Evolutionary conservation across 2,888 invertebrate genomes (phyloP).

Genomic region (Ectemnius lituratus): DNA sequence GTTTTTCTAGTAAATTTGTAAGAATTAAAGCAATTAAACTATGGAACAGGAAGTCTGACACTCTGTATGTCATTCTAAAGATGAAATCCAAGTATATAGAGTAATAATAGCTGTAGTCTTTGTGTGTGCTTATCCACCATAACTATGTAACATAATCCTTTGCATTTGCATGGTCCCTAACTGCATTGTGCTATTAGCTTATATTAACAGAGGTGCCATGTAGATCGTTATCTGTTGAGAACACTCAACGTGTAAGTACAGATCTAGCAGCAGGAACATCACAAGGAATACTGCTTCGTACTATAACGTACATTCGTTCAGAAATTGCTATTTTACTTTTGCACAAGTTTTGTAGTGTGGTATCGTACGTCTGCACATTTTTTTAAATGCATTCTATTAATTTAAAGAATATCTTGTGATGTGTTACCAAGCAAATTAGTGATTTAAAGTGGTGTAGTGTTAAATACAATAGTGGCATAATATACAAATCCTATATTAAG

Average conservation of each 20-base stretch:
- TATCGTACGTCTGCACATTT: neutral
- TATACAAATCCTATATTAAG: neutral
- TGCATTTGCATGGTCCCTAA: conserved; percentile 68
- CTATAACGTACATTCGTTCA: neutral
- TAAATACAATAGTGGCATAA: conserved; percentile 6
- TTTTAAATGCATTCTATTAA: neutral
- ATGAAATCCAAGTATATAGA: conserved; percentile 66
- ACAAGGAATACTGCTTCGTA: neutral
- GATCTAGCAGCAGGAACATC: conserved; percentile 7
- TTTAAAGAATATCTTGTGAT: conserved; percentile 17
- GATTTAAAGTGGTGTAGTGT: conserved; percentile 20
- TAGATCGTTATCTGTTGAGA: conserved; percentile 62
- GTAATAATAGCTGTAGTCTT: conserved; percentile 68
- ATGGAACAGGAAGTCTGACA: conserved; percentile 56
- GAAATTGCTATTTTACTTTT: conserved; percentile 13
- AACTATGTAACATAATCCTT: conserved; percentile 71
- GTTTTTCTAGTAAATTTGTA: conserved; percentile 21
- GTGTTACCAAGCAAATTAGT: conserved; percentile 22
- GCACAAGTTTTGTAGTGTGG: neutral
- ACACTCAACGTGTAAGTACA: conserved; percentile 64
- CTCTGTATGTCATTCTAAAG: conserved; percentile 54
- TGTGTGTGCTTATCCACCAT: conserved; percentile 69
- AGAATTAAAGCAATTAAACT: conserved; percentile 36
- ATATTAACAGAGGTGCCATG: conserved; percentile 69
- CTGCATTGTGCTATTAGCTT: conserved; percentile 73